Base-by-base conservation (phyloP, 2,797 vertebrate species). In the Acridotheres tristis region DNA sequence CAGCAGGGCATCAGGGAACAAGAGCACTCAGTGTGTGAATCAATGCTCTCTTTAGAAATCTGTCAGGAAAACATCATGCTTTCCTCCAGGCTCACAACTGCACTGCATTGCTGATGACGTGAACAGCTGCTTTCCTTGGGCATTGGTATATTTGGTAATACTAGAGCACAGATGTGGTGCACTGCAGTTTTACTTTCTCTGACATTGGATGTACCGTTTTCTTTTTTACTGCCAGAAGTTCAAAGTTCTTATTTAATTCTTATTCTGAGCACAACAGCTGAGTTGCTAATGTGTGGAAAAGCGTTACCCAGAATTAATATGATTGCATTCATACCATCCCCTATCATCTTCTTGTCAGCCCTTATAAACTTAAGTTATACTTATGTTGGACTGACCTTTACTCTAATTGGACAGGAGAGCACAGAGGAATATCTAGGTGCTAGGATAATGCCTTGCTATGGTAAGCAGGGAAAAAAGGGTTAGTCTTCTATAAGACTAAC, bases 341-440 rank as follows among this genome's bases (percentile, higher is more conserved):
- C 61, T 82, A 50, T 57, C 5, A 15, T 88, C 61, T 93, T 57
- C 86, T 69, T 95, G 75, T 94, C 90, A 93, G 47, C 47, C 42
- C 19, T 83, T 83, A 75, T 62, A 88, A 89, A 92, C 68, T 75
- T 73, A 53, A 42, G 42, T 66, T 72, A 18, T 8, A 83, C 47
- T 68, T 93, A 71, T 80, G 90, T 89, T 85, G 74, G 27, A 73
- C 61, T 92, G 89, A 93, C 74, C 67, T 96, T 95, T 95, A 65
- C 61, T 90, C n/a, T 92, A 92, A 96, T 89, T 94, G 78, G 54
- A 51, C 25, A 67, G 25, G 25, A 87, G 25, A 74, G 36, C 25
- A 51, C 17, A 59, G 53, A 85, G n/a, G 63, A 91, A 58, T 71
- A 59, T 53, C 38, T 58, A 40, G 42, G 34, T 76, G 19, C 36